These are phyloP conservation scores for Cottoperca gobio DNA, from an alignment of 2,797 vertebrate species.

Conservation along the genomic window DNA sequence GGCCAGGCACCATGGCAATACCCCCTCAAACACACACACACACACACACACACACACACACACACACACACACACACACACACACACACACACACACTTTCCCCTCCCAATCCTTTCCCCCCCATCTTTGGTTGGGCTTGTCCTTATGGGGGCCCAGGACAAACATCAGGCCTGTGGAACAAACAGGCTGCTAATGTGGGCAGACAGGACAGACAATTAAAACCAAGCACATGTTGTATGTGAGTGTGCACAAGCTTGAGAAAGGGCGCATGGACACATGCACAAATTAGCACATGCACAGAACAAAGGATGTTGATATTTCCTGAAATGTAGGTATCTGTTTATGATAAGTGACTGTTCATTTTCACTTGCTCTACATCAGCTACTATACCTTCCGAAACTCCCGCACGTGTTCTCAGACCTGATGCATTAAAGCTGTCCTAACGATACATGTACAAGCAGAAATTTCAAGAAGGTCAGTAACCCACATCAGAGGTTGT, in stretches of 20 bases:
- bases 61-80: too few species aligned
- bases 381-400: neutral
- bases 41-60: slow-evolving; percentile 27
- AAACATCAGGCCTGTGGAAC: slow-evolving; percentile 71
- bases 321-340: neutral
- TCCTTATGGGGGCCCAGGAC: slow-evolving; percentile 65
- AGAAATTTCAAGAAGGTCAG: slow-evolving; percentile 17
- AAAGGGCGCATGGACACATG: slow-evolving; percentile 13
- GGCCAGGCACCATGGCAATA: slow-evolving; percentile 68
- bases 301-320: neutral
- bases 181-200: slow-evolving; percentile 73
- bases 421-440: neutral
- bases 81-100: slow-evolving; percentile 31
- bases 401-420: slow-evolving; percentile 3
- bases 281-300: neutral
- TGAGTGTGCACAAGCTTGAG: slow-evolving; percentile 14
- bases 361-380: neutral
- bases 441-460: slow-evolving; percentile 10
- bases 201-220: slow-evolving; percentile 77
- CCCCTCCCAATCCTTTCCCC: slow-evolving; percentile 41
- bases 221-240: slow-evolving; percentile 46
- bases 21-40: slow-evolving; percentile 22
- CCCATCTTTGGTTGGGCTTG: slow-evolving; percentile 41
- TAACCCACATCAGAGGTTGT: slow-evolving; percentile 26
- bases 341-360: neutral